Evolutionary conservation across 2,797 vertebrate genomes (phyloP).

Genomic region (Petrocephalus schoutedeni): DNA sequence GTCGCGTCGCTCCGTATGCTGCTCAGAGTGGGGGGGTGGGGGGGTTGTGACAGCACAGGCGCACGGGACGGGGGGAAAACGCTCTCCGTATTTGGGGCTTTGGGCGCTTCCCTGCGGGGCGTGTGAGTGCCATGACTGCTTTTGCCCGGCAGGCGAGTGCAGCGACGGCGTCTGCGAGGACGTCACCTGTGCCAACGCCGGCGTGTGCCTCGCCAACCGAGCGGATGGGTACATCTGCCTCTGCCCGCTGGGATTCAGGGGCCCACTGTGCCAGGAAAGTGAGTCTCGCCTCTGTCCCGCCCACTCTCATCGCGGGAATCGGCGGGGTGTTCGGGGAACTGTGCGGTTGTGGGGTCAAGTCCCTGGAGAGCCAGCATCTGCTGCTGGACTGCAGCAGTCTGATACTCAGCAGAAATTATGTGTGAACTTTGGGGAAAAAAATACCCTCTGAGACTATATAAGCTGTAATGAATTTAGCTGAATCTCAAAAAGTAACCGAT

Average conservation of each 20-base stretch:
- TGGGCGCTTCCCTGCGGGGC: background rate
- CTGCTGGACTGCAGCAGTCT: background rate
- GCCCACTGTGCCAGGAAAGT: slow-evolving; percentile 85
- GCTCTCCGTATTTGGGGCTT: background rate
- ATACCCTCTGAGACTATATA: background rate
- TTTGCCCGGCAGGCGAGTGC: slow-evolving; percentile 74
- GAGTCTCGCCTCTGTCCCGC: slow-evolving; percentile 45
- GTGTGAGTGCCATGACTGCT: background rate
- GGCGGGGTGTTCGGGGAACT: background rate
- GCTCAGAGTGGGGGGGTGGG: background rate
- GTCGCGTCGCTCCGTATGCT: background rate
- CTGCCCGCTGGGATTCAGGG: slow-evolving; percentile 86
- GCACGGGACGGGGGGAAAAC: background rate
- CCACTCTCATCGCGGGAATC: background rate
- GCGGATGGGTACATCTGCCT: slow-evolving; percentile 88
- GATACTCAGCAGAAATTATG: background rate
- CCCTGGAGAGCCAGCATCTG: background rate
- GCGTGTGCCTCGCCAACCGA: slow-evolving; percentile 71
- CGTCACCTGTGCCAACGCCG: slow-evolving; percentile 77
- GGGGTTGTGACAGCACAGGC: background rate
- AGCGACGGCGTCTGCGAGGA: slow-evolving; percentile 79
- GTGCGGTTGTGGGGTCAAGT: background rate
- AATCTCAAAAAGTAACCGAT: background rate
- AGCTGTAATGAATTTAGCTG: background rate
- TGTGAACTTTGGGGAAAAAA: background rate